A percentile compares a stretch with the other conserved stretches of the same genome.
Conservation (phyloP, 2,113 vertebrate genomes). For the Thunnus maccoyii region DNA sequence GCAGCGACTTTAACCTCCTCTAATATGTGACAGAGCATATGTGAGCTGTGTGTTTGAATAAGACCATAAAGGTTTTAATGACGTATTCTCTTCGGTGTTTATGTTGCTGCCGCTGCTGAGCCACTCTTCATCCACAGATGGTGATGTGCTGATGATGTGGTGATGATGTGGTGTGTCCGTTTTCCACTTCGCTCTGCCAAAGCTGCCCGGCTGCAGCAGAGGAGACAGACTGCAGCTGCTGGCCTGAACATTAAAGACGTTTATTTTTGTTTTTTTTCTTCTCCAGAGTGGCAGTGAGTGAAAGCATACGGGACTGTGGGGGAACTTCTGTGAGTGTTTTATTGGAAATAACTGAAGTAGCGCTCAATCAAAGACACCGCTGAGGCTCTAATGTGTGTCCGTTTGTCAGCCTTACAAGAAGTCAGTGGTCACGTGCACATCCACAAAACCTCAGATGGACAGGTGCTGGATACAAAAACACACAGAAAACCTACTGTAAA, state of each 20-base stretch:
- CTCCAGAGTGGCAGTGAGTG: neutral
- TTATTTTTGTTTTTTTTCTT: conserved; percentile 7
- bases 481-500: too few relatives aligned
- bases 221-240: conserved; percentile 4
- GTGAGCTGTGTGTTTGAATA: neutral
- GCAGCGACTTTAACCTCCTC: neutral
- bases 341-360: neutral
- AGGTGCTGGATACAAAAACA: too few relatives aligned
- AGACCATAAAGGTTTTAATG: neutral
- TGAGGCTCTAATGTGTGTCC: too few relatives aligned
- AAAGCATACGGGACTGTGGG: neutral
- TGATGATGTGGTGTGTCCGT: neutral
- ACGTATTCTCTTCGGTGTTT: neutral
- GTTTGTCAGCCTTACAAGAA: too few relatives aligned
- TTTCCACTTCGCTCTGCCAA: conserved; percentile 42
- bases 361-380: neutral
- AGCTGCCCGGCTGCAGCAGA: neutral
- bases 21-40: neutral
- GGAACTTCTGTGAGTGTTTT: neutral
- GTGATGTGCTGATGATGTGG: neutral
- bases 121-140: neutral
- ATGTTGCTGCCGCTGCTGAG: too few relatives aligned
- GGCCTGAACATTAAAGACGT: conserved; percentile 1
- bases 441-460: too few relatives aligned
- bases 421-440: too few relatives aligned